Evolutionary conservation across 2,797 vertebrate genomes (phyloP).

Genomic region (Myripristis jacobus): DNA sequence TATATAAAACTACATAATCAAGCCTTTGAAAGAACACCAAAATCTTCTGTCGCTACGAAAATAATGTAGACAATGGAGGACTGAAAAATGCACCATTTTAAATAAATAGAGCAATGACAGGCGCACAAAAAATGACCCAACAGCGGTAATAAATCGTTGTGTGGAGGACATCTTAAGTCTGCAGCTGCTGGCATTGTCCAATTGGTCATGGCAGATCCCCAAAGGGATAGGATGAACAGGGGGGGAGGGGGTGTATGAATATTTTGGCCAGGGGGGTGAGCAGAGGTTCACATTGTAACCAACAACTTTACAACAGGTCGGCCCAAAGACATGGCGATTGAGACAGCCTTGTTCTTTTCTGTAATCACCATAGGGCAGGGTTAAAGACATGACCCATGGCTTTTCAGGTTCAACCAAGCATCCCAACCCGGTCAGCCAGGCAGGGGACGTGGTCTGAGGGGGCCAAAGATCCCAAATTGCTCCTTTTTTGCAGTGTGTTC

Average conservation of each 20-base stretch:
- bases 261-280: constrained; percentile 50
- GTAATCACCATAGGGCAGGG: constrained; percentile 53
- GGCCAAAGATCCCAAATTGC: constrained; percentile 40
- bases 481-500: constrained; percentile 49
- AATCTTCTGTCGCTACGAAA: constrained; percentile 11
- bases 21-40: constrained; percentile 13
- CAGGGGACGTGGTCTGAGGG: constrained; percentile 35
- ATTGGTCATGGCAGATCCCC: constrained; percentile 73
- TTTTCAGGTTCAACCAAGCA: constrained; percentile 73
- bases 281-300: constrained; percentile 51
- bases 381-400: constrained; percentile 67
- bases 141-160: constrained; percentile 30
- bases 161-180: constrained; percentile 67
- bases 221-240: constrained; percentile 47
- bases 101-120: constrained; percentile 37
- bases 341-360: constrained; percentile 50
- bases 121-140: constrained; percentile 36
- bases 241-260: constrained; percentile 55
- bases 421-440: constrained; percentile 51
- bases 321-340: constrained; percentile 33
- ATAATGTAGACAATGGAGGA: constrained; percentile 14
- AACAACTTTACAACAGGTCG: constrained; percentile 55
- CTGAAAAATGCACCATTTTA: constrained; percentile 14
- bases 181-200: constrained; percentile 77
- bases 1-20: constrained; percentile 22